Conservation (phyloP, 2,797 vertebrate genomes). For the Tokudaia tokunoshimensis region DNA sequence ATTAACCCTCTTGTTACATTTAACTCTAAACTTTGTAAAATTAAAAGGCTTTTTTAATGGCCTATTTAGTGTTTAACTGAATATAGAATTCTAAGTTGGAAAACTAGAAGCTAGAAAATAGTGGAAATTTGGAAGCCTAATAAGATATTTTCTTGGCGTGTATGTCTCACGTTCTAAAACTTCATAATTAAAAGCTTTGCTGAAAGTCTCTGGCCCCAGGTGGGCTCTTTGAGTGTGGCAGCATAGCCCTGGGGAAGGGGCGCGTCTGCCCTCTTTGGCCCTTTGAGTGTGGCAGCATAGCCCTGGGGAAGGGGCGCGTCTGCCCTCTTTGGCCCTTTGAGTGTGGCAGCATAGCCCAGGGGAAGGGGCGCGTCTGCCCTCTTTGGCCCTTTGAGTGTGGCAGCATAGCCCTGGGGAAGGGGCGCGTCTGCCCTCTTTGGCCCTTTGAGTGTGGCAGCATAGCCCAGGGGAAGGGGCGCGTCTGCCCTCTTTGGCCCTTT, state of each 20-base stretch:
- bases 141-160: not conserved
- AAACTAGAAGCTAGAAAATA: not conserved
- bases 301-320: not conserved
- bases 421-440: not conserved
- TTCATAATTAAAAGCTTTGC: not conserved
- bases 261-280: not conserved
- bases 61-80: not conserved
- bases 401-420: not conserved
- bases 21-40: not conserved
- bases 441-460: no score
- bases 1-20: not conserved
- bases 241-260: not conserved
- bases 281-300: not conserved
- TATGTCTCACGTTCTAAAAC: not conserved
- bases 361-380: not conserved
- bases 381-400: not conserved
- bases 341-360: not conserved
- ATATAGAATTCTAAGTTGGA: not conserved
- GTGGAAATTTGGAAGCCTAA: conserved; percentile 30
- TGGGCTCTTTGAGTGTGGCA: not conserved
- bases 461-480: no score
- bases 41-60: not conserved
- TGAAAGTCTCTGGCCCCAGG: not conserved
- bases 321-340: not conserved
- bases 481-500: no score